Base-by-base conservation (phyloP, 1,140 invertebrate genomes). In the Atta colombica region DNA sequence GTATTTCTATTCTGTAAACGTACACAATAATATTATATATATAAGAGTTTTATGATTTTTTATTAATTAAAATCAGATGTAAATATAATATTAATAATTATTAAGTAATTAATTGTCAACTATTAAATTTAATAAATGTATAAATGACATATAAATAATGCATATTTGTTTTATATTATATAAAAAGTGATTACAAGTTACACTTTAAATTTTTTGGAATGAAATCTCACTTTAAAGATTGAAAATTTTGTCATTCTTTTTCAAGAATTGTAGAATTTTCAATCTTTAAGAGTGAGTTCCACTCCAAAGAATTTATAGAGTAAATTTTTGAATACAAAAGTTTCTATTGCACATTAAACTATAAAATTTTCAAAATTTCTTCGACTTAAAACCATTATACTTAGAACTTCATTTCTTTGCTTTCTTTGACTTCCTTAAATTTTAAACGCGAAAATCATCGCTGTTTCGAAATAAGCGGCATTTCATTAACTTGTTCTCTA, bases 401-500 rank as follows among this genome's bases (percentile, higher is more conserved):
- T 18, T 49, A 60, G 7, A 12, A 8, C n/a, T 65, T 63, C n/a
- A 5, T 65, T 45, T 25, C 3, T 10, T 28, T 31, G 16, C 18
- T 63, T 31, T 31, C 39, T 63, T 39, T 8, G 10, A 63, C n/a
- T 65, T 49, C 4, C 12, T 28, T 65, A 31, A 65, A 8, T 77
- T 45, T 14, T 28, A 31, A 16, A 31, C 25, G 25, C 21, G 28
- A 65, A 3, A 49, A 31, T 5, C 18, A 31, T 31, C n/a, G 18
- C 5, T 21, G 35, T 21, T 16, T 77, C 8, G 61, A 66, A 66
- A 66, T 18, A 61, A 61, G 31, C 72, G 3, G 21, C 45, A 35
- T 78, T 16, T 18, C 28, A 66, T 78, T 66, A 78, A 28, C 18
- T 45, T 18, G 45, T 66, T 35, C 60, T 66, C 25, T 7, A 51